Base-by-base conservation (phyloP, 2,113 vertebrate species). In the Hyperopisus bebe region DNA sequence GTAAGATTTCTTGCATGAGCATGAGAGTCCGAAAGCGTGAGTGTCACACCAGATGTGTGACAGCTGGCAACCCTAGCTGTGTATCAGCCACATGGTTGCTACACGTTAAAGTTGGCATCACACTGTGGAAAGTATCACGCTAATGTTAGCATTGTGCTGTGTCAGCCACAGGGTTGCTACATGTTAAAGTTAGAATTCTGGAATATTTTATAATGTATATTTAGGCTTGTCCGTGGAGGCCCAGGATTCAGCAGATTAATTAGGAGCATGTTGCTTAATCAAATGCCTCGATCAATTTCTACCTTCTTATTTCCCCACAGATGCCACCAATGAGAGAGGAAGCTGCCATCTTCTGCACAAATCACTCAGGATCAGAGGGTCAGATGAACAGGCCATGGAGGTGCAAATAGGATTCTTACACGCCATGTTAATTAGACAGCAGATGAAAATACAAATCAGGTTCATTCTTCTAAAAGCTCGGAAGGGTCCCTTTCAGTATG, bases 291-390 rank as follows among this genome's bases (percentile, higher is more conserved):
- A 53, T 53, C 48, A 86, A 53, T 53, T 53, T 86, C 44, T 86
- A 86, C 85, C 24, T 17, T 27, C 85, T 86, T 86, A 48, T 86
- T 86, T 86, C 84, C 84, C 47, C 42, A n/a, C 24, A 35, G 85
- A 86, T 11, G 24, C 24, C 48, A 31, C 24, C 10, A 53, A 86
- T 21, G 85, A 86, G 48, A 51, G 5, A n/a, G 7, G 48, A 42
- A 82, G 35, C 77, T 44, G 77, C 39, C 17, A n/a, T 47, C 19
- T 84, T 84, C 48, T 51, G 42, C 24, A 17, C 31, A 51, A 86
- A 53, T 53, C 85, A 17, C n/a, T 86, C 48, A 51, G 85, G 48
- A 53, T 86, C 27, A 53, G 27, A 86, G 24, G 46, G n/a, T 35
- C n/a, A 86, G 27, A 53, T 86, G 48, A 86, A 53, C 5, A 86